phyloP scores from a whole-genome alignment of 1,140 invertebrate species.

The Drosophila pandora region DNA sequence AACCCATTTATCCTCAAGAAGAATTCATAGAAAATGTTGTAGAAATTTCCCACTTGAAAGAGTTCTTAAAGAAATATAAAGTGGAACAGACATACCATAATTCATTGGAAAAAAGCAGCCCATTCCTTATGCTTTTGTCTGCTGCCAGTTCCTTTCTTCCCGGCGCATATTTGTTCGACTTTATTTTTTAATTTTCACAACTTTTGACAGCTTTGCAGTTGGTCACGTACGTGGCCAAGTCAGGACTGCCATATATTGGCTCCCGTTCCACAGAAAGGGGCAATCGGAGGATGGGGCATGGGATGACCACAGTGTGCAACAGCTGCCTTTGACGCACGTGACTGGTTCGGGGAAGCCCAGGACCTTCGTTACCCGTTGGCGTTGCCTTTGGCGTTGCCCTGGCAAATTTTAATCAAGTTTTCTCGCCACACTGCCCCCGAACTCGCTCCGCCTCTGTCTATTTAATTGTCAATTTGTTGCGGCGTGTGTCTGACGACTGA shows the following conservation, averaged over 20 bases:
- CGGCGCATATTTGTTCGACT: slow-evolving; percentile 74
- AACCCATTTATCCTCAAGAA: too few species aligned
- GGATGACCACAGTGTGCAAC: slow-evolving; percentile 60
- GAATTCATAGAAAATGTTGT: not conserved
- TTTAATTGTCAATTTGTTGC: slow-evolving; percentile 78
- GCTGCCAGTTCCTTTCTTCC: slow-evolving; percentile 15
- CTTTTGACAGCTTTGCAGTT: slow-evolving; percentile 77
- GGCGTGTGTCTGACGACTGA: slow-evolving; percentile 57
- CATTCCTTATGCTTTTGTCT: slow-evolving; percentile 8
- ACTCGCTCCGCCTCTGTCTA: slow-evolving; percentile 58
- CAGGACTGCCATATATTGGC: slow-evolving; percentile 64
- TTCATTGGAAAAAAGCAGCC: not conserved
- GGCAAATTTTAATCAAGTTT: slow-evolving; percentile 80
- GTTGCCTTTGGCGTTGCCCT: slow-evolving; percentile 39
- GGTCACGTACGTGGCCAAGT: slow-evolving; percentile 65
- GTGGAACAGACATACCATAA: slow-evolving; percentile 4
- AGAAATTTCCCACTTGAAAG: not conserved
- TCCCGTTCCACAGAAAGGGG: slow-evolving; percentile 8
- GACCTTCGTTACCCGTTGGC: slow-evolving; percentile 42
- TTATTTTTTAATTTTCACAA: slow-evolving; percentile 82
- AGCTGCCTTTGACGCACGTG: slow-evolving; percentile 74
- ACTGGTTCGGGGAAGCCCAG: slow-evolving; percentile 25
- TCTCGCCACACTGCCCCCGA: slow-evolving; percentile 44
- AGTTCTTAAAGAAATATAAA: not conserved
- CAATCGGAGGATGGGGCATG: slow-evolving; percentile 3